These are phyloP conservation scores for Drosophila emarginata DNA, from an alignment of 2,888 invertebrate genomes.

Conservation along the genomic window DNA sequence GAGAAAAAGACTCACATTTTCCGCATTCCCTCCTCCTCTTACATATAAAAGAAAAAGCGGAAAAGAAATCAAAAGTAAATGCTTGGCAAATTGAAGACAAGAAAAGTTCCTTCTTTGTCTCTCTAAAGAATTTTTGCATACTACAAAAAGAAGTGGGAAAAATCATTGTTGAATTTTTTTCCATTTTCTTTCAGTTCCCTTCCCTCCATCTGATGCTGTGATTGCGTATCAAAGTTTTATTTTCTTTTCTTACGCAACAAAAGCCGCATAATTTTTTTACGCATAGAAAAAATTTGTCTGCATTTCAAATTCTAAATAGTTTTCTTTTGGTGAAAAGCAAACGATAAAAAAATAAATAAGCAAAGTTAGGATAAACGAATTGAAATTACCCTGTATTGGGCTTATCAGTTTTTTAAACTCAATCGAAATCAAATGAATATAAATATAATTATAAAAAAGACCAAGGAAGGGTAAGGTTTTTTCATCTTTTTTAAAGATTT, in stretches of 20 bases:
- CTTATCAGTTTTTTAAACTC: too few relatives aligned
- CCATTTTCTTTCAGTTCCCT: neutral
- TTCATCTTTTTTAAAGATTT: too few relatives aligned
- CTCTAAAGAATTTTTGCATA: neutral
- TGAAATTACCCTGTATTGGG: neutral
- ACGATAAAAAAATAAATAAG: neutral
- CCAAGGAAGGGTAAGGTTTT: too few relatives aligned
- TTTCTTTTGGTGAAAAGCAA: constrained; percentile 1
- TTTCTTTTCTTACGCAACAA: constrained; percentile 26
- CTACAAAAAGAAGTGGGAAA: neutral
- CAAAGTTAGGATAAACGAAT: neutral
- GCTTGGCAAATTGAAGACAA: constrained; percentile 15
- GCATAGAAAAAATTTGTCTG: constrained; percentile 61
- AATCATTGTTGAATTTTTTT: neutral
- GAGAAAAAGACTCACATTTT: neutral
- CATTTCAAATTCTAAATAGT: constrained; percentile 50
- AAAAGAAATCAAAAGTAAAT: constrained; percentile 23
- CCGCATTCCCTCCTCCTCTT: neutral
- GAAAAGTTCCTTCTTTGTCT: constrained; percentile 6
- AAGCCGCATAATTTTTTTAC: constrained; percentile 56
- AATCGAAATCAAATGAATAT: too few relatives aligned
- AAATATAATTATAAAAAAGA: too few relatives aligned
- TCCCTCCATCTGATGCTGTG: neutral
- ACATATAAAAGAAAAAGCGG: neutral
- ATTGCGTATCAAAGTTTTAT: constrained; percentile 3